A percentile compares a stretch with the other conserved stretches of the same genome.
Conservation (phyloP, 1,140 invertebrate species). For the Psilanteris sp. region DNA sequence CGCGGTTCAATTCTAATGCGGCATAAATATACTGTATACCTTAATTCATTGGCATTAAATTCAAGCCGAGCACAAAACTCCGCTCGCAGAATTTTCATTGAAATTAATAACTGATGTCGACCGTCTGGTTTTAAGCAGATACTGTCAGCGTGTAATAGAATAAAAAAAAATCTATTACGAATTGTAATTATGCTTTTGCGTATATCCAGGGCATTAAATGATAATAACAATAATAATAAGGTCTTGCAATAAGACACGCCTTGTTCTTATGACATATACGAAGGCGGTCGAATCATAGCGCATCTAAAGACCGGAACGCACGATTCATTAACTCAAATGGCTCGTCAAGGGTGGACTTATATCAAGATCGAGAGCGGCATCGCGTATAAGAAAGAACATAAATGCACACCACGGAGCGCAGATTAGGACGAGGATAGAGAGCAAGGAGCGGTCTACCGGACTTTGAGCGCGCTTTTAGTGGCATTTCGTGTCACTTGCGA, state of each 20-base stretch:
- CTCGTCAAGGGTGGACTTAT: constrained; percentile 61
- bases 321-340: constrained; percentile 75
- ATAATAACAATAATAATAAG: constrained; percentile 54
- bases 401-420: constrained; percentile 39
- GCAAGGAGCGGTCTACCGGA: constrained; percentile 31
- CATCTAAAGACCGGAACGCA: constrained; percentile 77
- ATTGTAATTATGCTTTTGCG: constrained; percentile 35
- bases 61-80: no score
- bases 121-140: constrained; percentile 8
- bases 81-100: no score
- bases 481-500: constrained; percentile 58
- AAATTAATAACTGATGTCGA: neutral
- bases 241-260: constrained; percentile 66
- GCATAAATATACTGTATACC: no score
- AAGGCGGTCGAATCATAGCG: constrained; percentile 66
- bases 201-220: constrained; percentile 50
- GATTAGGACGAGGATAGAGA: constrained; percentile 59
- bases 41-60: no score
- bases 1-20: no score
- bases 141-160: constrained; percentile 2
- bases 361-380: constrained; percentile 60
- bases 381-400: constrained; percentile 46
- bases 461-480: constrained; percentile 49
- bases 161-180: constrained; percentile 40
- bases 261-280: constrained; percentile 63